Base-by-base conservation (phyloP, 23 tunicate genomes). In the Ciona savignyi region DNA sequence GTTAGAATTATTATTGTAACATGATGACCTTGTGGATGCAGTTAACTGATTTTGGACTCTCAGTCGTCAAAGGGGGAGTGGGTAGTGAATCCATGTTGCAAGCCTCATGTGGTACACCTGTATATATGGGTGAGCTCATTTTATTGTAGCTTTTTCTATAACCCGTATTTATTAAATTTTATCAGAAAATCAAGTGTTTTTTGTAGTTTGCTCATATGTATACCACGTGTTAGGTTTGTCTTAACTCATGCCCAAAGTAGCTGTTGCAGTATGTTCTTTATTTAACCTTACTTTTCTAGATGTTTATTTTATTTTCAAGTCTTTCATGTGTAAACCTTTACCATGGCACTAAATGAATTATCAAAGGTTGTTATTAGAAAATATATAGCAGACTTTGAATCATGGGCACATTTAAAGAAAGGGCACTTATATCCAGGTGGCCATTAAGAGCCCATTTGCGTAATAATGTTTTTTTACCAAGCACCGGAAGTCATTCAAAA, bases 401-500 rank as follows among this genome's bases (percentile, higher is more conserved):
- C n/a, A n/a, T n/a, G n/a, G n/a, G n/a, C n/a, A n/a, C n/a, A n/a
- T n/a, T n/a, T n/a, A n/a, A n/a, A n/a, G n/a, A n/a, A n/a, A n/a
- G n/a, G n/a, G n/a, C n/a, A n/a, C n/a, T n/a, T n/a, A n/a, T n/a
- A n/a, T n/a, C n/a, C n/a, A n/a, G n/a, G n/a, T n/a, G n/a, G n/a
- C n/a, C n/a, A n/a, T n/a, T n/a, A n/a, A n/a, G n/a, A n/a, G n/a
- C n/a, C n/a, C n/a, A n/a, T n/a, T n/a, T n/a, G n/a, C n/a, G n/a
- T n/a, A n/a, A 61, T 61, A 2, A 2, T 2, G 24, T 61, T 2
- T 2, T 28, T 33, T 69, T 15, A 34, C 66, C 3, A 65, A 90
- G 97, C 97, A 3, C 97, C 97, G 19, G 97, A 91, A 72, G 97
- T 91, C 34, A 83, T 91, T 30, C 97, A 85, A 66, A 80, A 91